Conservation (phyloP, 2,797 vertebrate species). For the Gouania willdenowi region DNA sequence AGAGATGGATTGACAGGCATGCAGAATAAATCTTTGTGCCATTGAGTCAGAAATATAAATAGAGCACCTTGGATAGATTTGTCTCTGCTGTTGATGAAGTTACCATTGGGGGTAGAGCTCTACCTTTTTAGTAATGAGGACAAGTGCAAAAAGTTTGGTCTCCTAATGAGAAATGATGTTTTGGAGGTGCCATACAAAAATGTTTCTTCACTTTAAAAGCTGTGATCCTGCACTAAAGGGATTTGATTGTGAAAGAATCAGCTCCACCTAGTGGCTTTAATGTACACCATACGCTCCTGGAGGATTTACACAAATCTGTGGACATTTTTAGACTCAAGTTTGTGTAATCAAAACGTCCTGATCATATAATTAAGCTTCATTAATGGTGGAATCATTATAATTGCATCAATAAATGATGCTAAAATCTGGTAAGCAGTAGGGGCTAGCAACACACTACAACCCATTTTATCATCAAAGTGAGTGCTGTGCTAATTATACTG, state of each 20-base stretch:
- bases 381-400: constrained; percentile 57
- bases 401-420: constrained; percentile 68
- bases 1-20: constrained; percentile 79
- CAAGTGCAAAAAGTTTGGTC: constrained; percentile 72
- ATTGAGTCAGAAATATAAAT: constrained; percentile 79
- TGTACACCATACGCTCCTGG: constrained; percentile 19
- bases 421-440: constrained; percentile 60
- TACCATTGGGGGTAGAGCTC: constrained; percentile 71
- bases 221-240: constrained; percentile 19
- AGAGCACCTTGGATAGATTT: constrained; percentile 78
- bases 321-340: not conserved
- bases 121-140: constrained; percentile 80
- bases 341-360: constrained; percentile 41
- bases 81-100: constrained; percentile 75
- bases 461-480: constrained; percentile 75
- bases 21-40: constrained; percentile 79
- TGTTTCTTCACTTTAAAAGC: too few relatives aligned
- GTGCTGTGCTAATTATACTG: constrained; percentile 79
- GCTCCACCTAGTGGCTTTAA: constrained; percentile 76
- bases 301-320: not conserved
- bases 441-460: constrained; percentile 53
- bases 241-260: constrained; percentile 57
- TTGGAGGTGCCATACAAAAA: constrained; percentile 53
- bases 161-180: constrained; percentile 73
- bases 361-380: constrained; percentile 20